Percentiles rank a stretch among this genome's conserved stretches.
Conservation (phyloP, 2,113 vertebrate species). For the Vulpes ferrilata region DNA sequence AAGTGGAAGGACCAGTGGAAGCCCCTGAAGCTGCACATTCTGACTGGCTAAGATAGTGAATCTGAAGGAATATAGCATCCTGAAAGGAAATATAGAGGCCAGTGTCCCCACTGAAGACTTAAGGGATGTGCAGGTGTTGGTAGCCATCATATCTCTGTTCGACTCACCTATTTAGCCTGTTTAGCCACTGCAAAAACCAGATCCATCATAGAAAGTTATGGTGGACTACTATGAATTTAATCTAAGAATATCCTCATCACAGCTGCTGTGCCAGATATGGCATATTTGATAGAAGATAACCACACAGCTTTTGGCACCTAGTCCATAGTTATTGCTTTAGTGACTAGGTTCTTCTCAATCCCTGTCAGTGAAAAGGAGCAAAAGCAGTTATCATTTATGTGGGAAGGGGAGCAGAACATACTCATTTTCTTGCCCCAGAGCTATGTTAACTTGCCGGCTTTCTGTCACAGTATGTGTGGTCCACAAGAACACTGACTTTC, state of each 20-base stretch:
- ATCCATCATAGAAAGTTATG: not conserved
- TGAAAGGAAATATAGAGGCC: not conserved
- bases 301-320: not conserved
- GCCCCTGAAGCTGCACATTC: not conserved
- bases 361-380: not conserved
- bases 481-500: not conserved
- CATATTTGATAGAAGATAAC: not conserved
- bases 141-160: not conserved
- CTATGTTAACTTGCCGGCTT: not conserved
- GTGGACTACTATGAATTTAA: not conserved
- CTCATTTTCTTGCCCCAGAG: not conserved
- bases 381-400: not conserved
- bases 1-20: not conserved
- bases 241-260: not conserved
- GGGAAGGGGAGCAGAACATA: not conserved
- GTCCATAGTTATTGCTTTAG: not conserved
- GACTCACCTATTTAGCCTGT: not conserved
- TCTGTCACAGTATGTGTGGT: not conserved
- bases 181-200: not conserved
- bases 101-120: not conserved
- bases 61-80: not conserved
- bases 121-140: not conserved
- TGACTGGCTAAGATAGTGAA: not conserved
- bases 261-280: not conserved
- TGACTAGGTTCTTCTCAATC: not conserved